Percentiles rank a stretch among this genome's conserved stretches.
These are phyloP conservation scores for Allacma fusca DNA, from an alignment of 2,888 invertebrate genomes.

Conservation along the genomic window DNA sequence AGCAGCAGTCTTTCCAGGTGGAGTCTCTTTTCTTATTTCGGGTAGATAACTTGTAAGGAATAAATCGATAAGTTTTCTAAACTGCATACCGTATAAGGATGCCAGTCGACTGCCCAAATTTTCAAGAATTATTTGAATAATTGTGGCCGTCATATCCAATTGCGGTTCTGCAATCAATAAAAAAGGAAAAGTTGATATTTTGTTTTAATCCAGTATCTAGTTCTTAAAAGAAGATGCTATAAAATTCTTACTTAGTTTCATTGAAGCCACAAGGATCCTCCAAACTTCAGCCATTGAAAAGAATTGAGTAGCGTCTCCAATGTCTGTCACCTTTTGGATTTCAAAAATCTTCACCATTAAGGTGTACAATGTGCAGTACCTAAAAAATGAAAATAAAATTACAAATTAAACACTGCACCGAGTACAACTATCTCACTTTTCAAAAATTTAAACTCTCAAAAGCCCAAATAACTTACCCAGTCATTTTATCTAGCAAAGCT, in stretches of 20 bases:
- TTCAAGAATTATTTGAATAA: slow-evolving; percentile 58
- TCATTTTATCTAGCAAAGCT: slow-evolving; percentile 55
- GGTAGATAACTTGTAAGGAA: slow-evolving; percentile 49
- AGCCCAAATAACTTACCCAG: slow-evolving; percentile 52
- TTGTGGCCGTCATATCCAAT: slow-evolving; percentile 59
- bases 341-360: slow-evolving; percentile 56
- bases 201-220: not conserved
- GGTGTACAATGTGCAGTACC: slow-evolving; percentile 58
- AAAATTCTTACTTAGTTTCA: slow-evolving; percentile 55
- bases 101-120: slow-evolving; percentile 52
- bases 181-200: not conserved
- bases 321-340: slow-evolving; percentile 38
- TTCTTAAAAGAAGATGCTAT: not conserved
- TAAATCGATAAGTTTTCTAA: slow-evolving; percentile 52
- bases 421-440: no score
- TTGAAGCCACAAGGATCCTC: slow-evolving; percentile 55
- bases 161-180: slow-evolving; percentile 57
- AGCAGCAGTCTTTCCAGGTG: slow-evolving; percentile 51
- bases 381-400: no score
- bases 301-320: slow-evolving; percentile 53
- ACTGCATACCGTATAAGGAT: slow-evolving; percentile 52
- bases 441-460: no score
- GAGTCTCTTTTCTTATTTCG: slow-evolving; percentile 53
- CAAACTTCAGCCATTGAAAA: slow-evolving; percentile 59
- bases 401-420: no score